Evolutionary conservation across 1,140 invertebrate genomes (phyloP), one percentile per base, ranked within the genome.

Genomic region (Palaemon carinicauda): DNA sequence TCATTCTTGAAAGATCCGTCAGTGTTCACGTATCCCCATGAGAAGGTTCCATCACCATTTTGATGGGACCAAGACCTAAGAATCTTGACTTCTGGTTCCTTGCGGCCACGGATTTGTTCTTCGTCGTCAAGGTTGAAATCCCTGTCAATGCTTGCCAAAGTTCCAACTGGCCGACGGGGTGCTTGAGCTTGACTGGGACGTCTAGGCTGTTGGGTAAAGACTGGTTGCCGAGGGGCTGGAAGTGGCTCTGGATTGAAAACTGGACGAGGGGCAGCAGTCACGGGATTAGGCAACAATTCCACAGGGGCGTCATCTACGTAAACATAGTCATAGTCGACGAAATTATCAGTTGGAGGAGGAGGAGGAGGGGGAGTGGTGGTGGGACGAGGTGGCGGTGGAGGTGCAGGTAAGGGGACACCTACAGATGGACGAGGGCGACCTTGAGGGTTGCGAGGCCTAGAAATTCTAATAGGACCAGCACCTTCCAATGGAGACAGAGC

Each of bases 1-100:
- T 97, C 96, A 91, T 97, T 96, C 90, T 97, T 97, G 93, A 97
- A 96, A 29, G 95, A 95, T 24, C 96, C 96, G 90, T 96, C 95
- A 12, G 95, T 96, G 5, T 95, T 96, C 91, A 97, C 95, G 91
- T 97, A 97, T 27, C 96, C 96, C 91, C 96, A 97, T 19, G 96
- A 96, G 91, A 97, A 97, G 53, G 95, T 96, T 41, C 96, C 96
- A 90, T 96, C 91, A 14, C 88, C 86, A 73, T 91, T 90, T n/a
- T 81, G 71, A 79, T 90, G 87, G 17, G 88, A 89, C 89, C 89
- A 89, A 1, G 89, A 89, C 52, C 75, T 80, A 1, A 89, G 77
- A 78, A 89, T 89, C 77, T 88, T 82, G 0, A 87, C 80, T 17
- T 82, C 89, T 2, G 89, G 89, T 41, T 88, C 87, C 65, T 81